Base-by-base conservation (phyloP, 1,140 invertebrate genomes). In the Berghia stephanieae region DNA sequence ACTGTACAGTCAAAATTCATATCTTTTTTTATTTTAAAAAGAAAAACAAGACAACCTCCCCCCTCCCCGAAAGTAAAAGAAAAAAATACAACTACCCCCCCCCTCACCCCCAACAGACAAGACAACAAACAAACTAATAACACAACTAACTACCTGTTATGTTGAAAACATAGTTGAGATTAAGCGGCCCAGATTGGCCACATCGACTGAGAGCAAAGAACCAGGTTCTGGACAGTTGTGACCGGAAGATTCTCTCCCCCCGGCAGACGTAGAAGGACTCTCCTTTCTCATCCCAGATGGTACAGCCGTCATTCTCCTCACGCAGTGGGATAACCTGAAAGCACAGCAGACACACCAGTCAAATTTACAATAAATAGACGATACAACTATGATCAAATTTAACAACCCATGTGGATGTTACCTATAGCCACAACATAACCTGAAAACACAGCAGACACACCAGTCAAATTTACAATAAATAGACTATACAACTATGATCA, bases 111-210 rank as follows among this genome's bases (percentile, higher is more conserved):
- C 10, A 49, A 10, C 10, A 49, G 10, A n/a, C n/a, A n/a, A 49
- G n/a, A n/a, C 46, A 13, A 49, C n/a, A 49, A 49, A 49, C 10
- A n/a, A 49, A 49, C 10, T 49, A 49, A 49, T 49, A n/a, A 13
- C 10, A 49, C n/a, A 27, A n/a, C 8, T 72, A 74, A 31, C 10
- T 8, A 75, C 73, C 3, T 46, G 83, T 82, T n/a, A 87, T 81
- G 70, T 87, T 87, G 66, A 87, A 86, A 31, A 82, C 83, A 78
- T 86, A 87, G 68, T 84, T 85, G 69, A 87, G 72, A 38, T 83
- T 86, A 10, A 86, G 76, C 10, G 82, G 77, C 0, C 63, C 74
- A 3, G 77, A 75, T 10, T 78, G 67, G 31, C 74, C 70, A 67
- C 86, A 87, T 6, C 83, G 78, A 73, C 84, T 86, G 0, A 86